Evolutionary conservation across 2,888 invertebrate species (phyloP).

Genomic region (Eupithecia subfuscata): DNA sequence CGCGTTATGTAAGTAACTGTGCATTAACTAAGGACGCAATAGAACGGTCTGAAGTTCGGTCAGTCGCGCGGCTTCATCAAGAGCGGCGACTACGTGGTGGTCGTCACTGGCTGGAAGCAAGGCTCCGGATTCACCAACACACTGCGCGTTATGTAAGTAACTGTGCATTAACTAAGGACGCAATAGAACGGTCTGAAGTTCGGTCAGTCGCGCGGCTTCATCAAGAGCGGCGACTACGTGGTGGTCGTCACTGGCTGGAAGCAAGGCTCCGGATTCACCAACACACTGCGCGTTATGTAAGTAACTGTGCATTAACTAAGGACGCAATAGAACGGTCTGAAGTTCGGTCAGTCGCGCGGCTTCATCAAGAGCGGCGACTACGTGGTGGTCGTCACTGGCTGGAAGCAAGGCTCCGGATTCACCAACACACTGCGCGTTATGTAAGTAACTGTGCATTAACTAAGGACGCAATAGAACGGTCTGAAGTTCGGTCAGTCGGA

Average conservation of each 20-base stretch:
- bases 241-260: no score
- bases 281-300: slow-evolving; percentile 94
- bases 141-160: slow-evolving; percentile 92
- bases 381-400: no score
- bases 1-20: slow-evolving; percentile 90
- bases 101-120: no score
- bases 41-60: slow-evolving; percentile 82
- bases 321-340: slow-evolving; percentile 82
- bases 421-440: no score
- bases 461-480: slow-evolving; percentile 82
- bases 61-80: background rate
- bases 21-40: background rate
- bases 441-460: slow-evolving; percentile 80
- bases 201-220: background rate
- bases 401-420: no score
- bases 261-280: no score
- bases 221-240: no score
- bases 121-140: no score
- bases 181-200: slow-evolving; percentile 82
- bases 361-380: no score
- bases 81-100: no score
- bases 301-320: slow-evolving; percentile 57
- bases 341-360: background rate
- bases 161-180: background rate
- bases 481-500: background rate